These are phyloP conservation scores for Xerus inauris DNA, from an alignment of 2,113 vertebrate species.

Conservation along the genomic window DNA sequence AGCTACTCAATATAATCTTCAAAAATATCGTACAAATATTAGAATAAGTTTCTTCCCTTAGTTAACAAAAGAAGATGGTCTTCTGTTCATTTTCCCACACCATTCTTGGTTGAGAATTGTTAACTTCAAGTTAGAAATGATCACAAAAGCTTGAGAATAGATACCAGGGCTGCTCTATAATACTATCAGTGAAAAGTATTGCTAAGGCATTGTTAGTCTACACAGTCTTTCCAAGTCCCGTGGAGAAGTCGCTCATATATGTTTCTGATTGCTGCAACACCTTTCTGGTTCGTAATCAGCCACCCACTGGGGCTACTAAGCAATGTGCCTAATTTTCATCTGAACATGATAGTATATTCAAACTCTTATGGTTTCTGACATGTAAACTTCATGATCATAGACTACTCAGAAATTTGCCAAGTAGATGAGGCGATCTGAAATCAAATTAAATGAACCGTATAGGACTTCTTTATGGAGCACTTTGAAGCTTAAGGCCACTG, in stretches of 20 bases:
- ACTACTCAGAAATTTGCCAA: not conserved
- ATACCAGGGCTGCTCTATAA: not conserved
- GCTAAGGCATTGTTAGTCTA: not conserved
- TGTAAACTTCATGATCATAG: not conserved
- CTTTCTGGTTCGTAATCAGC: not conserved
- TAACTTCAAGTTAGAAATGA: not conserved
- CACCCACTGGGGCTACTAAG: not conserved
- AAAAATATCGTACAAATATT: slow-evolving; percentile 1
- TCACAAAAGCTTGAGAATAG: not conserved
- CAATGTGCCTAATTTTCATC: not conserved
- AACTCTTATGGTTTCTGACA: not conserved
- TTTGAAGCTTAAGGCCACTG: not conserved
- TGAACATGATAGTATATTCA: not conserved
- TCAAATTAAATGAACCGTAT: not conserved
- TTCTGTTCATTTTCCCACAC: not conserved
- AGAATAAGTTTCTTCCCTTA: not conserved
- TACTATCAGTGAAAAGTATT: not conserved
- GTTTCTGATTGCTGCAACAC: not conserved
- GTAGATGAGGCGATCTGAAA: not conserved
- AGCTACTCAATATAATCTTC: not conserved
- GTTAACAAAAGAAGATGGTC: not conserved
- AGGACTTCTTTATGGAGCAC: not conserved
- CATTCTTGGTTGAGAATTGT: not conserved
- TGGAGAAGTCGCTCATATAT: not conserved
- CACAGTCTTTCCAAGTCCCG: not conserved